These are phyloP conservation scores for Syrphus vitripennis DNA, from an alignment of 2,888 invertebrate genomes.

Conservation along the genomic window DNA sequence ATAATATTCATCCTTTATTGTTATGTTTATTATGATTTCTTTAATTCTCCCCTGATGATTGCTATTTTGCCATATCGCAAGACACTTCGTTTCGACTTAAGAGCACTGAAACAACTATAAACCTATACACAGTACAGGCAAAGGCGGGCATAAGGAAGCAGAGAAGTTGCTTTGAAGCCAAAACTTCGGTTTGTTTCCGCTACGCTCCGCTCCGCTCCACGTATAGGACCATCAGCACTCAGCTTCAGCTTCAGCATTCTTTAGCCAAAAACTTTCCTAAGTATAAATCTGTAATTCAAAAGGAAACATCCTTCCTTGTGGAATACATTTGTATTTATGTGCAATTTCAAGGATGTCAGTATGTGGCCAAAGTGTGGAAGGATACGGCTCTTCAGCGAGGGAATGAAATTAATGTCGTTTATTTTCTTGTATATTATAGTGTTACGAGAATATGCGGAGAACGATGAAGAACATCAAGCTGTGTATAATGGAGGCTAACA, in stretches of 20 bases:
- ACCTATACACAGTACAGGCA: not conserved
- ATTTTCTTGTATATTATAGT: not conserved
- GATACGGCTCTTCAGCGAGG: conserved; percentile 21
- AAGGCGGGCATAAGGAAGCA: not conserved
- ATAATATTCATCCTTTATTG: conserved; percentile 47
- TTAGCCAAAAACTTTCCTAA: conserved; percentile 27
- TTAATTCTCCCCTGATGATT: conserved; percentile 62
- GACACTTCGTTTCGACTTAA: conserved; percentile 20
- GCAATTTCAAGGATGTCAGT: conserved; percentile 51
- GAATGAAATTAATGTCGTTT: conserved; percentile 57
- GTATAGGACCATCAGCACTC: not conserved
- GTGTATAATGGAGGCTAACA: not conserved
- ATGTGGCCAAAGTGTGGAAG: not conserved
- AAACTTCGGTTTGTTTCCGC: conserved; percentile 5
- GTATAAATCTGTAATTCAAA: conserved; percentile 63
- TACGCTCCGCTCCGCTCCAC: not conserved
- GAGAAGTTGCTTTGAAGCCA: conserved; percentile 3
- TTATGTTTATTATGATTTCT: conserved; percentile 69
- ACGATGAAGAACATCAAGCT: conserved; percentile 14
- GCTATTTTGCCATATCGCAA: conserved; percentile 43
- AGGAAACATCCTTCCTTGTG: conserved; percentile 58
- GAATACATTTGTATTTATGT: conserved; percentile 60
- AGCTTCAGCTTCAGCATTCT: not conserved
- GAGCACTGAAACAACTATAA: not conserved
- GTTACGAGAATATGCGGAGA: not conserved